A percentile compares a stretch with the other conserved stretches of the same genome.
These are phyloP conservation scores for Hedya salicella DNA, from an alignment of 2,888 invertebrate genomes.

Conservation along the genomic window DNA sequence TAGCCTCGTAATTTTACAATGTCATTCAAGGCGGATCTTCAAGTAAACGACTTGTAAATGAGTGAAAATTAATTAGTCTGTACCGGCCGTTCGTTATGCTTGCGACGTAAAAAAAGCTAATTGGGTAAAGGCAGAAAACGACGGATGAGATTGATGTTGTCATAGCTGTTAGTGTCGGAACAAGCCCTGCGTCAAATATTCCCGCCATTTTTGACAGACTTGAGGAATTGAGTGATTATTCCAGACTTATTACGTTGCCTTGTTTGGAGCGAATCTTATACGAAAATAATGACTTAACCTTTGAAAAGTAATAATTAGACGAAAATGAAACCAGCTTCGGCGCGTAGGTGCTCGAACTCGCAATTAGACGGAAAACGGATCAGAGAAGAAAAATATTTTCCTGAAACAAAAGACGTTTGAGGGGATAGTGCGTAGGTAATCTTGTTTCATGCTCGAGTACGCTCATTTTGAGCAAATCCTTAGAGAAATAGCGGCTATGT, in stretches of 20 bases:
- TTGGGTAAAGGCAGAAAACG: slow-evolving; percentile 58
- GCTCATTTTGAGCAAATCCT: slow-evolving; percentile 42
- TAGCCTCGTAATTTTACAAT: slow-evolving; percentile 53
- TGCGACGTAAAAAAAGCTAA: slow-evolving; percentile 66
- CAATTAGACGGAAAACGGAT: slow-evolving; percentile 18
- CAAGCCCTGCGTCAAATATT: slow-evolving; percentile 22
- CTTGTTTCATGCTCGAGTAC: slow-evolving; percentile 55
- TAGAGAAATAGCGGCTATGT: slow-evolving; percentile 43
- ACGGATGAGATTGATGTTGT: slow-evolving; percentile 60
- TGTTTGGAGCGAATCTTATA: not conserved
- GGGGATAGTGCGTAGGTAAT: slow-evolving; percentile 46
- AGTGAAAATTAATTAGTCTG: slow-evolving; percentile 75
- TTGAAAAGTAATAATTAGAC: slow-evolving; percentile 5
- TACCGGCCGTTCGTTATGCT: slow-evolving; percentile 56
- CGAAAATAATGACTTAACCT: slow-evolving; percentile 8
- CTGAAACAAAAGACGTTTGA: slow-evolving; percentile 34
- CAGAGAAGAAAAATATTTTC: slow-evolving; percentile 26
- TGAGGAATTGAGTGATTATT: not conserved
- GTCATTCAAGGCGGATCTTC: slow-evolving; percentile 45
- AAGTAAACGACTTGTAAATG: slow-evolving; percentile 68
- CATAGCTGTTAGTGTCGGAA: slow-evolving; percentile 40
- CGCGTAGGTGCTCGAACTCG: slow-evolving; percentile 13
- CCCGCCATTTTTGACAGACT: not conserved
- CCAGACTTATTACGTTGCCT: not conserved
- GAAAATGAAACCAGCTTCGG: slow-evolving; percentile 1